Base-by-base conservation (phyloP, 2,797 vertebrate genomes). In the Setipinna tenuifilis region DNA sequence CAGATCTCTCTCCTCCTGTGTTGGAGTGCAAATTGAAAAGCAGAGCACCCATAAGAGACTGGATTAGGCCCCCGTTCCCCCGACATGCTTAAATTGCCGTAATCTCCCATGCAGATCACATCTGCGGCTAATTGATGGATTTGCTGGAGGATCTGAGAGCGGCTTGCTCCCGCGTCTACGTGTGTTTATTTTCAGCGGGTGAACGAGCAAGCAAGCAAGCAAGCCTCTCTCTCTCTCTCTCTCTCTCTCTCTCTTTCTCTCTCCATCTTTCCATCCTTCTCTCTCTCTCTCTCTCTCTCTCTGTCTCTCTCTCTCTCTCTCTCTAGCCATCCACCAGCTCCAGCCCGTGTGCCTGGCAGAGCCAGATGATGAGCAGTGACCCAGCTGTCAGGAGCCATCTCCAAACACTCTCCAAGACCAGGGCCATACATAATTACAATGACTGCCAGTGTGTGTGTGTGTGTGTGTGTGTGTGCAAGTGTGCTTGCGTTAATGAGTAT, bases 101-200 rank as follows among this genome's bases (percentile, higher is more conserved):
- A 93, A 96, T 95, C 93, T 93, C 80, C 87, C 89, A 95, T 94
- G 94, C 95, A 94, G 94, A 96, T 95, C 95, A 95, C 95, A 95
- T 96, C 94, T 94, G 92, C 90, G 89, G 91, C 91, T 95, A 95
- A 96, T 94, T 94, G 95, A 95, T 94, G 95, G 95, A 95, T 96
- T 96, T 95, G 93, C 93, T 91, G 90, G 89, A 92, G 93, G 94
- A 94, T 93, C 92, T 91, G 85, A 90, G 92, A 92, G 91, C 88
- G 88, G 91, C 89, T 87, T 44, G 87, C 92, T 94, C 93, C 90
- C 87, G 88, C 88, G 92, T 91, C 90, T 90, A 88, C 91, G 89
- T 83, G 83, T 93, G 92, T 94, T 95, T 94, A 93, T 95, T 94
- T 94, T 93, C 81, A 46, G 84, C 50, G 21, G 12, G 75, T 35